phyloP scores from a whole-genome alignment of 2,888 invertebrate species.

The Itoplectis maculator region DNA sequence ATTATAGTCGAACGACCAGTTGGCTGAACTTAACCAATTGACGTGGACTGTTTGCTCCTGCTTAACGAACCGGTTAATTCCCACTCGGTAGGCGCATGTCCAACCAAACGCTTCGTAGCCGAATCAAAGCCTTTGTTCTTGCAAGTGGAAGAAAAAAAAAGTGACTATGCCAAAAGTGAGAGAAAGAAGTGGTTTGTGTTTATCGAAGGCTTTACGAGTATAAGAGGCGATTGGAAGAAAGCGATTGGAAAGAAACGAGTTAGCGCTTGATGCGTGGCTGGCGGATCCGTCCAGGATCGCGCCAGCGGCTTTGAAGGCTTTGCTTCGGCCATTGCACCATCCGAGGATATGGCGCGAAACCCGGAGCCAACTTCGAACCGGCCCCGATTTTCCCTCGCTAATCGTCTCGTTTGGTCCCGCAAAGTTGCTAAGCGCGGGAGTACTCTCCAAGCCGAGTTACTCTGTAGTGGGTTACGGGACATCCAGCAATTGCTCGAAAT shows the following conservation, averaged over 20 bases:
- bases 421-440: slow-evolving; percentile 55
- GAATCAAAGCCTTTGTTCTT: no score
- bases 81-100: no score
- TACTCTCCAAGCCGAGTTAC: slow-evolving; percentile 50
- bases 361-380: slow-evolving; percentile 61
- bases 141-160: background rate
- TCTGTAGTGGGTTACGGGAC: slow-evolving; percentile 43
- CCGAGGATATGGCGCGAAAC: slow-evolving; percentile 42
- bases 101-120: no score
- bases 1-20: no score
- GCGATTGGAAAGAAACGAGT: slow-evolving; percentile 13
- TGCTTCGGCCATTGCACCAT: slow-evolving; percentile 47
- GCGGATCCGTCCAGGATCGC: slow-evolving; percentile 31
- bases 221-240: background rate
- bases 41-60: no score
- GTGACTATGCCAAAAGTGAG: background rate
- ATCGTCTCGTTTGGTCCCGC: slow-evolving; percentile 63
- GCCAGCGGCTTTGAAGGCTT: slow-evolving; percentile 48
- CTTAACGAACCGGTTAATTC: no score
- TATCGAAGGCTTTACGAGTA: background rate
- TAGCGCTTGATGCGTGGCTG: slow-evolving; percentile 31
- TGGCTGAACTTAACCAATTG: no score
- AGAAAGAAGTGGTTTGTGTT: background rate
- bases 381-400: slow-evolving; percentile 61
- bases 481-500: slow-evolving; percentile 54